Percentiles rank a stretch among this genome's conserved stretches.
These are phyloP conservation scores for Adelosebastes latens DNA, from an alignment of 2,797 vertebrate species.

Conservation along the genomic window DNA sequence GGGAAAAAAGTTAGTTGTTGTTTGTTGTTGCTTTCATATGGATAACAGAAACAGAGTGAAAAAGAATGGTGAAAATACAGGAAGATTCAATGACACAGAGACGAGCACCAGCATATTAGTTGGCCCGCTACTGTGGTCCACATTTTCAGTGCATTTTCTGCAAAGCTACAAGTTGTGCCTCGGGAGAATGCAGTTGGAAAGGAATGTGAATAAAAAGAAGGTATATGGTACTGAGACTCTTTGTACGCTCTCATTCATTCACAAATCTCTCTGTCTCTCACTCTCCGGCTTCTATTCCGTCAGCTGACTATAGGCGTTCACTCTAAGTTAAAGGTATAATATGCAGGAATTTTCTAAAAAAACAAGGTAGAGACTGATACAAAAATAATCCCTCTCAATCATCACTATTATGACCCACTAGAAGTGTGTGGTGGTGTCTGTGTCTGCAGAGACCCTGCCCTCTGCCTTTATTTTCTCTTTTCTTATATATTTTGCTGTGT, in stretches of 20 bases:
- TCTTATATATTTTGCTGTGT: too few relatives aligned
- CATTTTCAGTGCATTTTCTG: not conserved
- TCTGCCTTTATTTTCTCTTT: too few relatives aligned
- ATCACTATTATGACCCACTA: too few relatives aligned
- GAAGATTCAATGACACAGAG: not conserved
- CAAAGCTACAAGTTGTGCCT: not conserved
- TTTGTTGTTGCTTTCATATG: not conserved
- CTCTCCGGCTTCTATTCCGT: too few relatives aligned
- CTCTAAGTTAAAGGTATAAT: too few relatives aligned
- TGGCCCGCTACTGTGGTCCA: not conserved
- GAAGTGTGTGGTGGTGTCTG: too few relatives aligned
- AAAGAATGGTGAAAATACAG: constrained; percentile 7
- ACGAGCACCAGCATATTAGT: not conserved
- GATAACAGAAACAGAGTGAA: not conserved
- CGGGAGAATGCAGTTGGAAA: not conserved
- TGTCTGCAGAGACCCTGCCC: too few relatives aligned
- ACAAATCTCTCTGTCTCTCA: too few relatives aligned
- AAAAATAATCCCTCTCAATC: too few relatives aligned
- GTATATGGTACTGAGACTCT: not conserved
- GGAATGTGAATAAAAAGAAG: not conserved
- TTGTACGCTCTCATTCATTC: not conserved
- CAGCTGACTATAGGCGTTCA: too few relatives aligned
- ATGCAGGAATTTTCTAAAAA: too few relatives aligned
- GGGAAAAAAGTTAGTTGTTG: not conserved
- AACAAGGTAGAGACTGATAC: too few relatives aligned